Percentiles rank a stretch among this genome's conserved stretches.
Conservation (phyloP, 2,888 invertebrate genomes). For the Dromius quadrimaculatus region DNA sequence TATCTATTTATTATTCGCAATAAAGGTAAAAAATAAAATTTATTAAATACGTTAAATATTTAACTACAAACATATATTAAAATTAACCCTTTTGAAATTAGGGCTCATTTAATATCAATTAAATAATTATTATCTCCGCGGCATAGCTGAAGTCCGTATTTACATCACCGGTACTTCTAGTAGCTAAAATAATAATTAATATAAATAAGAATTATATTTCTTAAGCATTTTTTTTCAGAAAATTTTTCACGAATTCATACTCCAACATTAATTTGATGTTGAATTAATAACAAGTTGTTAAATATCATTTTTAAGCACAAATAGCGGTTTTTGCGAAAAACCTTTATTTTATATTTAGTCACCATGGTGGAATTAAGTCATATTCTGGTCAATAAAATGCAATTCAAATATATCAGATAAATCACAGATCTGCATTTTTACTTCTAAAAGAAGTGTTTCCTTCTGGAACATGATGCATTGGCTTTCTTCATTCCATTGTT, state of each 20-base stretch:
- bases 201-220: not conserved
- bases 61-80: not conserved
- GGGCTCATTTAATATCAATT: not conserved
- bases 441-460: not conserved
- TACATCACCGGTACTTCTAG: not conserved
- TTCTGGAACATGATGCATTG: not conserved
- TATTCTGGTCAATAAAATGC: not conserved
- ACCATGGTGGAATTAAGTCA: not conserved
- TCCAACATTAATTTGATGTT: conserved; percentile 23
- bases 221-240: conserved; percentile 14
- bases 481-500: too few species aligned
- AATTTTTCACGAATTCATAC: conserved; percentile 24
- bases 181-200: not conserved
- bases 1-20: conserved; percentile 24
- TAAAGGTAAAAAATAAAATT: conserved; percentile 22
- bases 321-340: conserved; percentile 3
- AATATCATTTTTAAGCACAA: conserved; percentile 21
- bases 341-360: conserved; percentile 9
- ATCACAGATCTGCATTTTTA: not conserved
- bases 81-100: not conserved
- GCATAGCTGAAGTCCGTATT: not conserved
- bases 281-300: conserved; percentile 23
- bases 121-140: not conserved
- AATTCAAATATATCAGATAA: not conserved
- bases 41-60: conserved; percentile 16